Conservation (phyloP, 1,140 invertebrate species). For the Atta colombica region DNA sequence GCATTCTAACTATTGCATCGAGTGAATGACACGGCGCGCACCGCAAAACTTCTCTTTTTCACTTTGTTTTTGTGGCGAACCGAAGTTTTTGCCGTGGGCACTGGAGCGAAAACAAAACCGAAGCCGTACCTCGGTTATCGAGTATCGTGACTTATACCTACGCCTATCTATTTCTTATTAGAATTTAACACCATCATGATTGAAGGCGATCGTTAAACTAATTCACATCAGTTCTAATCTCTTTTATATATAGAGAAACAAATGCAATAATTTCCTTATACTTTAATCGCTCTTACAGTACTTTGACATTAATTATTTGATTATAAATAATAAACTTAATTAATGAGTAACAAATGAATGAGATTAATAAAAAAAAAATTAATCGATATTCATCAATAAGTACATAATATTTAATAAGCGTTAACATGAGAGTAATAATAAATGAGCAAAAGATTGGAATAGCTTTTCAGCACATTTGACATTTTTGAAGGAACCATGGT, state of each 20-base stretch:
- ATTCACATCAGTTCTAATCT: not conserved
- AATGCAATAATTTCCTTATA: no score
- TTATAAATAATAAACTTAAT: not conserved
- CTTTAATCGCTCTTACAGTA: not conserved
- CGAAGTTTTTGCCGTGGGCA: slow-evolving; percentile 20
- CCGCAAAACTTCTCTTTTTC: slow-evolving; percentile 20
- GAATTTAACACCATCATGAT: not conserved
- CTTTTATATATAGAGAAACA: not conserved
- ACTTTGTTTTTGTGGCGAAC: slow-evolving; percentile 14
- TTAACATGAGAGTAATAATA: not conserved
- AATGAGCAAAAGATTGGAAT: not conserved
- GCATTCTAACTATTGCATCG: slow-evolving; percentile 26
- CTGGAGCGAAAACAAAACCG: slow-evolving; percentile 33
- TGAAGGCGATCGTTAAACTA: not conserved
- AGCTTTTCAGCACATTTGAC: not conserved
- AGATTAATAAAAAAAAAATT: not conserved
- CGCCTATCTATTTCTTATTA: slow-evolving; percentile 13
- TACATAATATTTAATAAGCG: slow-evolving; percentile 3
- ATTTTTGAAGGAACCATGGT: not conserved
- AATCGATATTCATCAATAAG: not conserved
- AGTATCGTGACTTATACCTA: slow-evolving; percentile 17
- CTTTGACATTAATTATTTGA: not conserved
- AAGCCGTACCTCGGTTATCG: slow-evolving; percentile 17
- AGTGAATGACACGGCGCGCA: not conserved
- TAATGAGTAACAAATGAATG: not conserved